phyloP scores from a whole-genome alignment of 2,113 vertebrate species.

The Ctenomys sociabilis region DNA sequence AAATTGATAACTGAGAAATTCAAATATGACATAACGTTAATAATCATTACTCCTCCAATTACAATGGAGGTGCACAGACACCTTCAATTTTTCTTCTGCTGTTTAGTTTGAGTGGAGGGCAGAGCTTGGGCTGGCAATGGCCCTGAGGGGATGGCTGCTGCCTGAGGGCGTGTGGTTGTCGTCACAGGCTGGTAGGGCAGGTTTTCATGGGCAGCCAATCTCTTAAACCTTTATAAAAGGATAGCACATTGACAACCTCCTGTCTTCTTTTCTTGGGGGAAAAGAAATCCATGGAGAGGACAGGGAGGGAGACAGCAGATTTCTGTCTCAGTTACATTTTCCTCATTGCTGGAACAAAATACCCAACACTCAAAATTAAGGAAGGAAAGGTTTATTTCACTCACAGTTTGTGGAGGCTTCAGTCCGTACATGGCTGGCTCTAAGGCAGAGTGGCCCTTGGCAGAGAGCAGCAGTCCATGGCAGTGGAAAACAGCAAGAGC shows the following conservation, averaged over 20 bases:
- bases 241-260: not conserved
- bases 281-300: not conserved
- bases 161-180: not conserved
- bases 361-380: too few relatives aligned
- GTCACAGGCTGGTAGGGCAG: not conserved
- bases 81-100: not conserved
- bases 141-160: rapidly evolving
- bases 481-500: too few relatives aligned
- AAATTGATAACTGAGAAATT: not conserved
- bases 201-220: not conserved
- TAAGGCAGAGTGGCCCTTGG: too few relatives aligned
- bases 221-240: not conserved
- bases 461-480: too few relatives aligned
- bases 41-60: not conserved
- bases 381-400: too few relatives aligned
- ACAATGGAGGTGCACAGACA: not conserved
- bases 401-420: too few relatives aligned
- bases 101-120: not conserved
- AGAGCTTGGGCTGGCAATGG: not conserved
- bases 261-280: not conserved
- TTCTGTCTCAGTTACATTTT: not conserved
- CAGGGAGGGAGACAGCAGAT: not conserved
- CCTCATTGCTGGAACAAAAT: too few relatives aligned
- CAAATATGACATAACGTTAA: not conserved
- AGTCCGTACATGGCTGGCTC: too few relatives aligned